phyloP scores from a whole-genome alignment of 2,113 vertebrate genomes.

The Notothenia rossii region DNA sequence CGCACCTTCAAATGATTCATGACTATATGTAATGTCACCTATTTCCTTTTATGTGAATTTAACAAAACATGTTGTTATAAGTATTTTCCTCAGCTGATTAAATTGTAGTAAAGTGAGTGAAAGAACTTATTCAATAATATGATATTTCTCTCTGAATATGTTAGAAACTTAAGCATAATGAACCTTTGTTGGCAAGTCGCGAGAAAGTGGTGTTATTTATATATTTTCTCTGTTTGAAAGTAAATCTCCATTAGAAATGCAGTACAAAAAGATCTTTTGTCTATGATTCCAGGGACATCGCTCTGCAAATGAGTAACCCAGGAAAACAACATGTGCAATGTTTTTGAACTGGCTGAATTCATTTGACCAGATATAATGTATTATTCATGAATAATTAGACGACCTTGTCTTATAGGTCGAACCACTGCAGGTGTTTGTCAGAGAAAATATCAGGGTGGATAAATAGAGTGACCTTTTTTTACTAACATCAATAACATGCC shows the following conservation, averaged over 20 bases:
- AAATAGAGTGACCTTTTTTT: constrained; percentile 60
- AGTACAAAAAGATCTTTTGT: constrained; percentile 39
- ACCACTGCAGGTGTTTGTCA: constrained; percentile 56
- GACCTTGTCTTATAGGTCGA: constrained; percentile 55
- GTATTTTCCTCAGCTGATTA: constrained; percentile 54
- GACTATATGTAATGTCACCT: not conserved
- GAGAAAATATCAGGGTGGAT: constrained; percentile 23
- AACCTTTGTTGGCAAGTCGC: constrained; percentile 72
- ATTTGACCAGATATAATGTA: constrained; percentile 43
- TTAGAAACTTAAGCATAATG: constrained; percentile 76
- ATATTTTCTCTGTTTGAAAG: constrained; percentile 19
- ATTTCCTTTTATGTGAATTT: constrained; percentile 18
- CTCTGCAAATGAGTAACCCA: constrained; percentile 18
- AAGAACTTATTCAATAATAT: constrained; percentile 16
- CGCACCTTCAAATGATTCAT: not conserved
- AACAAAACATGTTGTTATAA: constrained; percentile 39
- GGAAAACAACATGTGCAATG: constrained; percentile 9
- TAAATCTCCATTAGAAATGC: constrained; percentile 31
- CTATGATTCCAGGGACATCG: constrained; percentile 22
- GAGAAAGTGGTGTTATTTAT: constrained; percentile 48
- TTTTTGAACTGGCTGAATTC: constrained; percentile 21
- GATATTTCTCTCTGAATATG: constrained; percentile 17
- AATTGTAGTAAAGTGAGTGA: constrained; percentile 48
- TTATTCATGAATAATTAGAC: constrained; percentile 66
- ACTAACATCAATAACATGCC: constrained; percentile 29